Evolutionary conservation across 2,797 vertebrate species (phyloP).

Genomic region (Mormyrus hasselquistii): DNA sequence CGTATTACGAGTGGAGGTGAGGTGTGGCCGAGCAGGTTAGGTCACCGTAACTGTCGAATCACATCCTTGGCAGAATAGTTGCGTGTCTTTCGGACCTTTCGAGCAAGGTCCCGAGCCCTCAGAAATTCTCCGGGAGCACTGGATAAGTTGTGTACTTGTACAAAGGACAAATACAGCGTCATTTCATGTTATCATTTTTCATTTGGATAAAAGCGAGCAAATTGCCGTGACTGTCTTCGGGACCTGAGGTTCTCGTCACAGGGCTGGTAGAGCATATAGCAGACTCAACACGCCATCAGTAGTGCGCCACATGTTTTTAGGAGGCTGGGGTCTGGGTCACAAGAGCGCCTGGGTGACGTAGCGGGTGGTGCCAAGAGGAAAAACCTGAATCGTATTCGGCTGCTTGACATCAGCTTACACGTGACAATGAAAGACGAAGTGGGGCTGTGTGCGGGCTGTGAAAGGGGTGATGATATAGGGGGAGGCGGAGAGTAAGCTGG

Average conservation of each 20-base stretch:
- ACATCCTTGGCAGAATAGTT: not conserved
- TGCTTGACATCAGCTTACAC: not conserved
- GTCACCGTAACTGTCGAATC: not conserved
- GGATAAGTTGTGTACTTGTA: not conserved
- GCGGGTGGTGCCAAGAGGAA: not conserved
- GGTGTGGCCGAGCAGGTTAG: not conserved
- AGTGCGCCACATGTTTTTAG: not conserved
- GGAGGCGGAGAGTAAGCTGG: not conserved
- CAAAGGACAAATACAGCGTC: not conserved
- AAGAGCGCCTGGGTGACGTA: not conserved
- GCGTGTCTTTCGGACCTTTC: not conserved
- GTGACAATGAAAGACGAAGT: not conserved
- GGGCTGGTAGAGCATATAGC: not conserved
- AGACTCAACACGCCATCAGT: not conserved
- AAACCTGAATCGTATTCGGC: not conserved
- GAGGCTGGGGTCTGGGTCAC: not conserved
- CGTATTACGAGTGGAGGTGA: not conserved
- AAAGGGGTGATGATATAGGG: not conserved
- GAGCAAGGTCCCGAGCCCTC: not conserved
- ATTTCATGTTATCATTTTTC: not conserved
- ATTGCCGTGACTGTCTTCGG: not conserved
- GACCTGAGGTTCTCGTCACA: not conserved
- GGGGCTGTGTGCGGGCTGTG: not conserved
- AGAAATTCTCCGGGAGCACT: not conserved
- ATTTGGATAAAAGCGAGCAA: not conserved